Evolutionary conservation across 1,140 invertebrate genomes (phyloP).

Genomic region (Drosophila arawakana): DNA sequence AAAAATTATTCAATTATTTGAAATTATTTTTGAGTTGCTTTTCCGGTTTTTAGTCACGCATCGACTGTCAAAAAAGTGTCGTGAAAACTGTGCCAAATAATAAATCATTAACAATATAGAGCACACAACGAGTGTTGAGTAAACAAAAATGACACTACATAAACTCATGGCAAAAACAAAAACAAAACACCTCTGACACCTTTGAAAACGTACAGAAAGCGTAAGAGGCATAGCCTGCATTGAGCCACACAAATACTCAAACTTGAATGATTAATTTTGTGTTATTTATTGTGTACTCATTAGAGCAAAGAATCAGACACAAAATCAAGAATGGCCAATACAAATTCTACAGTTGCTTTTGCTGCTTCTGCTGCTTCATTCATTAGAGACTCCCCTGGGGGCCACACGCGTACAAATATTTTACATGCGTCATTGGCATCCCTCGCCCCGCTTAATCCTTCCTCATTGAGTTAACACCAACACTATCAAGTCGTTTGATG

Average conservation of each 20-base stretch:
- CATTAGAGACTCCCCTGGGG: slow-evolving; percentile 62
- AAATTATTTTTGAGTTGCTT: background rate
- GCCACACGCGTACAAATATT: slow-evolving; percentile 55
- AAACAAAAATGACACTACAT: slow-evolving; percentile 39
- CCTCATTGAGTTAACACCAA: background rate
- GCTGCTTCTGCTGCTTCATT: slow-evolving; percentile 38
- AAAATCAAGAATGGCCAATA: slow-evolving; percentile 42
- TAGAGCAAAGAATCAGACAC: slow-evolving; percentile 24
- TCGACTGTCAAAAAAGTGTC: background rate
- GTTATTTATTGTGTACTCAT: slow-evolving; percentile 27
- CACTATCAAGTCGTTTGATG: slow-evolving; percentile 29
- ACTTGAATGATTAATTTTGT: slow-evolving; percentile 4
- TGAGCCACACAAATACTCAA: slow-evolving; percentile 5
- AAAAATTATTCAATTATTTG: background rate
- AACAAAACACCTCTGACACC: slow-evolving; percentile 27
- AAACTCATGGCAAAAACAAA: slow-evolving; percentile 21
- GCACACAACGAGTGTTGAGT: slow-evolving; percentile 31
- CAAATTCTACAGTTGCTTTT: slow-evolving; percentile 59
- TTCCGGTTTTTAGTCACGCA: background rate
- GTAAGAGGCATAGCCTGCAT: slow-evolving; percentile 13
- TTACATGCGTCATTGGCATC: slow-evolving; percentile 47
- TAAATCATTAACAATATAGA: slow-evolving; percentile 31
- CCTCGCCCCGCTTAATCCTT: background rate
- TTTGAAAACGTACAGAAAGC: slow-evolving; percentile 35
- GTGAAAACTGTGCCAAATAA: slow-evolving; percentile 32